Conservation (phyloP, 2,797 vertebrate genomes). For the Acrocephalus scirpaceus region DNA sequence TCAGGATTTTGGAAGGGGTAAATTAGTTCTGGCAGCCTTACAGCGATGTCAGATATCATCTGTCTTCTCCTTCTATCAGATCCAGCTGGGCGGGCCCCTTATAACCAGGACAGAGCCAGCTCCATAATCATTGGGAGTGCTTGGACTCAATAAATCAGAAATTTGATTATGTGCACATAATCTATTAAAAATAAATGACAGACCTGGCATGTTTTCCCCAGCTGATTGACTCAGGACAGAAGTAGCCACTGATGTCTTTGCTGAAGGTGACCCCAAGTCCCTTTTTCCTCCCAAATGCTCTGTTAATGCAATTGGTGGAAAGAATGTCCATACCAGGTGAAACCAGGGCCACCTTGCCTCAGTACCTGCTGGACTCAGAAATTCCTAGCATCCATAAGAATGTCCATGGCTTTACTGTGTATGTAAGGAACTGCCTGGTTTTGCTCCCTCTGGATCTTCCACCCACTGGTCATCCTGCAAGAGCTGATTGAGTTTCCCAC, state of each 20-base stretch:
- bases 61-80: constrained; percentile 25
- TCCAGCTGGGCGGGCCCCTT: background rate
- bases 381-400: background rate
- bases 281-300: background rate
- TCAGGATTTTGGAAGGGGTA: constrained; percentile 24
- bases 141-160: background rate
- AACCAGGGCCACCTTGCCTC: background rate
- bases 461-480: background rate
- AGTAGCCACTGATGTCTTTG: background rate
- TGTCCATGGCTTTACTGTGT: background rate
- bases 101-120: background rate
- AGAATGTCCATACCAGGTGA: background rate
- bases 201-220: background rate
- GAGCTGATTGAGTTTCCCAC: background rate
- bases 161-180: background rate
- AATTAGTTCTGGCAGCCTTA: constrained; percentile 30
- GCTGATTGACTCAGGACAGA: background rate
- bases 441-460: background rate
- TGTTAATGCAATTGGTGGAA: background rate
- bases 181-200: constrained; percentile 22
- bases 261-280: background rate
- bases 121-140: background rate
- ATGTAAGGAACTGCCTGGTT: background rate
- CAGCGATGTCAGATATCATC: background rate
- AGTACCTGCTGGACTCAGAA: background rate